These are phyloP conservation scores for Datnioides undecimradiatus DNA, from an alignment of 2,113 vertebrate species.

Conservation along the genomic window DNA sequence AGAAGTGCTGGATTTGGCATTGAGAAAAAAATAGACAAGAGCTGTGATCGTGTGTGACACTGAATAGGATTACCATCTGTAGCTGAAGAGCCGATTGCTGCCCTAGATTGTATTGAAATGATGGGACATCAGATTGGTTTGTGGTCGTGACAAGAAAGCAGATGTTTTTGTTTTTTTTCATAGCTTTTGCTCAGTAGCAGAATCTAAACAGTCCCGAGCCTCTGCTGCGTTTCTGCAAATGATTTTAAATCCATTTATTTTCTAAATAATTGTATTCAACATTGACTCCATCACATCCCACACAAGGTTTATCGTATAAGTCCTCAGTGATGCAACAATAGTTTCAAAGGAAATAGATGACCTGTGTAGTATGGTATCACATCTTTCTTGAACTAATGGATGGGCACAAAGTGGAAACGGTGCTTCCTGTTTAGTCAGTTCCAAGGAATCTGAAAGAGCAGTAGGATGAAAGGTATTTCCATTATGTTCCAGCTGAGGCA, in stretches of 20 bases:
- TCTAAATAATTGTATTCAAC: background rate
- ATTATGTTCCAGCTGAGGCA: slow-evolving; percentile 53
- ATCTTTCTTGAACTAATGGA: slow-evolving; percentile 18
- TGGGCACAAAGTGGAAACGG: background rate
- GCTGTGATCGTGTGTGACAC: slow-evolving; percentile 64
- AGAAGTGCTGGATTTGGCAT: slow-evolving; percentile 64
- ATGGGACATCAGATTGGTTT: slow-evolving; percentile 67
- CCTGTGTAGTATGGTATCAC: background rate
- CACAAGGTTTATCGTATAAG: background rate
- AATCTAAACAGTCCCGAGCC: slow-evolving; percentile 9
- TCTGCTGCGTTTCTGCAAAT: slow-evolving; percentile 8
- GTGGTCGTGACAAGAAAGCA: slow-evolving; percentile 52
- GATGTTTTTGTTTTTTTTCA: slow-evolving; percentile 27
- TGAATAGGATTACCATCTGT: slow-evolving; percentile 67
- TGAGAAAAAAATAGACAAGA: slow-evolving; percentile 64
- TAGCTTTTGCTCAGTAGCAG: slow-evolving; percentile 3
- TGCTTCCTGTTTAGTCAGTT: slow-evolving; percentile 19
- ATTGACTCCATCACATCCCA: background rate
- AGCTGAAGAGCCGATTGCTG: slow-evolving; percentile 53
- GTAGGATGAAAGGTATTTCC: slow-evolving; percentile 52
- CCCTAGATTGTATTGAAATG: slow-evolving; percentile 68
- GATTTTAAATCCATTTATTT: background rate
- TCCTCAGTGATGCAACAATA: background rate
- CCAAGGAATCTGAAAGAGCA: slow-evolving; percentile 36
- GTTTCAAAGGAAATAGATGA: background rate